Conservation (phyloP, 2,888 invertebrate species). For the Drosophila infuscata region DNA sequence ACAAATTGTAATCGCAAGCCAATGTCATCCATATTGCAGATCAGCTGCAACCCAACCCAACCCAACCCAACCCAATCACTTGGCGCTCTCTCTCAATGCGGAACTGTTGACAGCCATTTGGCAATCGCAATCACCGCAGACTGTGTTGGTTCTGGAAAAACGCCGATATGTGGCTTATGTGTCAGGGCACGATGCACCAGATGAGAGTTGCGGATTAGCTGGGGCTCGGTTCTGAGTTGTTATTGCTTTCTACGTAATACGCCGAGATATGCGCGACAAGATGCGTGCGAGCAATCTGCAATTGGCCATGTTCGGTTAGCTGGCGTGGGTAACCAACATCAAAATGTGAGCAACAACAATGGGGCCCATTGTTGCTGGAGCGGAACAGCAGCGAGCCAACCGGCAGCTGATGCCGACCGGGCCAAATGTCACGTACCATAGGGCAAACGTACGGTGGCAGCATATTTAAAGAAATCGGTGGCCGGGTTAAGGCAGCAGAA, state of each 20-base stretch:
- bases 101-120: slow-evolving; percentile 49
- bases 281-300: slow-evolving; percentile 74
- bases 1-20: background rate
- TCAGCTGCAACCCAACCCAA: slow-evolving; percentile 3
- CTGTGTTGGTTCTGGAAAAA: slow-evolving; percentile 32
- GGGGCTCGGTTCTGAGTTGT: slow-evolving; percentile 30
- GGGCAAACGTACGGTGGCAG: slow-evolving; percentile 45
- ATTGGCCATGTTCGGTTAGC: slow-evolving; percentile 69
- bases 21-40: background rate
- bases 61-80: slow-evolving; percentile 1
- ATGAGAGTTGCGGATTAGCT: slow-evolving; percentile 45
- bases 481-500: slow-evolving; percentile 70
- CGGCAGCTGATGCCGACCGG: slow-evolving; percentile 45
- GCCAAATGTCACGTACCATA: slow-evolving; percentile 81
- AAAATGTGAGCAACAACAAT: slow-evolving; percentile 31
- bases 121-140: slow-evolving; percentile 48
- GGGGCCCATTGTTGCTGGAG: slow-evolving; percentile 34
- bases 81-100: slow-evolving; percentile 45
- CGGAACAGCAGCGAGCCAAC: slow-evolving; percentile 56
- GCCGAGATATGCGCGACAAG: slow-evolving; percentile 67
- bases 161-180: slow-evolving; percentile 52
- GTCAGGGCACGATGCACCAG: slow-evolving; percentile 51
- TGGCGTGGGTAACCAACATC: slow-evolving; percentile 56
- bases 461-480: slow-evolving; percentile 81
- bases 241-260: slow-evolving; percentile 61